These are phyloP conservation scores for Porites australiensis DNA, from an alignment of 64 coral and sea anemone species.

Conservation along the genomic window DNA sequence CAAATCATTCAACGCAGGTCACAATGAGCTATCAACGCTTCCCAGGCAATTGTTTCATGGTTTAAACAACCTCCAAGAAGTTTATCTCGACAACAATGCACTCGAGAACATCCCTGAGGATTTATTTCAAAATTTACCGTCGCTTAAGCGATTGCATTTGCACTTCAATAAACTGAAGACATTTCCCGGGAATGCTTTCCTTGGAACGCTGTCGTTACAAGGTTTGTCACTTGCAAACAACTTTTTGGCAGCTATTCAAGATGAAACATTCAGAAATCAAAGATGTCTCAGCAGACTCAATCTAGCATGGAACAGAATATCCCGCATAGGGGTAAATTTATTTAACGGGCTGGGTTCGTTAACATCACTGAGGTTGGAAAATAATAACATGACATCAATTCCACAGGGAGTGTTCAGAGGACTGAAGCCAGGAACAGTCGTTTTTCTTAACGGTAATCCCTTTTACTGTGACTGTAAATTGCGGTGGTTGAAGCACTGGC, in stretches of 20 bases:
- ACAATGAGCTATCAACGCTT: conserved; percentile 77
- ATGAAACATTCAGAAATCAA: conserved; percentile 30
- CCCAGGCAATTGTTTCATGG: conserved; percentile 67
- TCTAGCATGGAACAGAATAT: conserved; percentile 68
- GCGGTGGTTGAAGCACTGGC: conserved; percentile 89
- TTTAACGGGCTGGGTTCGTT: conserved; percentile 61
- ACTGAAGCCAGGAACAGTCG: conserved; percentile 47
- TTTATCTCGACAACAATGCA: conserved; percentile 78
- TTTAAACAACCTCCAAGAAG: conserved; percentile 58
- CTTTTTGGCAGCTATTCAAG: conserved; percentile 59
- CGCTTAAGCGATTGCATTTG: conserved; percentile 69
- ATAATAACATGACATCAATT: conserved; percentile 73
- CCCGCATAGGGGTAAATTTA: conserved; percentile 29
- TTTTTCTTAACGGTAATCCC: conserved; percentile 66
- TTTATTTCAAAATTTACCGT: conserved; percentile 78
- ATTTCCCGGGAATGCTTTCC: conserved; percentile 62
- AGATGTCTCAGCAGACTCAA: conserved; percentile 51
- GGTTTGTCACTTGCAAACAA: conserved; percentile 78
- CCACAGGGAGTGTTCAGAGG: conserved; percentile 35
- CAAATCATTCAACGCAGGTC: conserved; percentile 80
- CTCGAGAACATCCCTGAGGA: conserved; percentile 59
- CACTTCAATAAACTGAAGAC: conserved; percentile 71
- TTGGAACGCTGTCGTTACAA: conserved; percentile 65
- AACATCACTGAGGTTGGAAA: conserved; percentile 65
- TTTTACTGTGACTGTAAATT: conserved; percentile 93